These are phyloP conservation scores for Achlya flavicornis DNA, from an alignment of 2,888 invertebrate species.

Conservation along the genomic window DNA sequence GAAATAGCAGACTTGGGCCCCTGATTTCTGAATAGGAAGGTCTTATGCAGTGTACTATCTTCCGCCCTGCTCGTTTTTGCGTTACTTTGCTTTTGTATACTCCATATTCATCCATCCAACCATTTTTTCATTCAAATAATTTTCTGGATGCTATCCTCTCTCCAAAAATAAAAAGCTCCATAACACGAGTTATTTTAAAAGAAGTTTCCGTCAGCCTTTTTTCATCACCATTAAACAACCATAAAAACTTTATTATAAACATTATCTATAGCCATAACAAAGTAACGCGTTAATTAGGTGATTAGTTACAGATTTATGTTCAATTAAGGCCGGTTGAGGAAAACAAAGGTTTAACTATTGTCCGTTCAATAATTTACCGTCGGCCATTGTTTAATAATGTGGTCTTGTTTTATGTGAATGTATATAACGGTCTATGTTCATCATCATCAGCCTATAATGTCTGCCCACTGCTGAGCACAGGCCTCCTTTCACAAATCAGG, in stretches of 20 bases:
- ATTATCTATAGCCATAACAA: constrained; percentile 25
- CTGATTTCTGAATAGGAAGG: too few species aligned
- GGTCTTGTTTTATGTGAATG: background rate
- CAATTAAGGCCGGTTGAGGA: constrained; percentile 38
- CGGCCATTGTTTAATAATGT: constrained; percentile 37
- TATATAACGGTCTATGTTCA: too few species aligned
- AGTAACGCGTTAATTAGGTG: constrained; percentile 28
- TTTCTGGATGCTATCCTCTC: too few species aligned
- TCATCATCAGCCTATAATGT: too few species aligned
- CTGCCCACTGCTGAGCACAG: too few species aligned
- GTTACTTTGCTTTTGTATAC: too few species aligned
- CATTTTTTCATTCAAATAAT: too few species aligned
- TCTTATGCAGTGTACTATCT: too few species aligned
- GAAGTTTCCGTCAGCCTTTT: background rate
- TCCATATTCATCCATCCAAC: too few species aligned
- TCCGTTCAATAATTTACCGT: constrained; percentile 42
- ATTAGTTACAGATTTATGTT: constrained; percentile 38
- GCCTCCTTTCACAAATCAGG: too few species aligned
- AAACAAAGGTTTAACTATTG: constrained; percentile 42
- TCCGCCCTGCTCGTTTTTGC: too few species aligned
- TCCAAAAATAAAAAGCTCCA: background rate
- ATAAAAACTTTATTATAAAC: constrained; percentile 18
- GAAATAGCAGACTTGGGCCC: too few species aligned
- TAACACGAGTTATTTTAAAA: background rate
- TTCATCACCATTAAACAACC: background rate